These are phyloP conservation scores for Corvus cornix DNA, from an alignment of 2,113 vertebrate genomes.

Conservation along the genomic window DNA sequence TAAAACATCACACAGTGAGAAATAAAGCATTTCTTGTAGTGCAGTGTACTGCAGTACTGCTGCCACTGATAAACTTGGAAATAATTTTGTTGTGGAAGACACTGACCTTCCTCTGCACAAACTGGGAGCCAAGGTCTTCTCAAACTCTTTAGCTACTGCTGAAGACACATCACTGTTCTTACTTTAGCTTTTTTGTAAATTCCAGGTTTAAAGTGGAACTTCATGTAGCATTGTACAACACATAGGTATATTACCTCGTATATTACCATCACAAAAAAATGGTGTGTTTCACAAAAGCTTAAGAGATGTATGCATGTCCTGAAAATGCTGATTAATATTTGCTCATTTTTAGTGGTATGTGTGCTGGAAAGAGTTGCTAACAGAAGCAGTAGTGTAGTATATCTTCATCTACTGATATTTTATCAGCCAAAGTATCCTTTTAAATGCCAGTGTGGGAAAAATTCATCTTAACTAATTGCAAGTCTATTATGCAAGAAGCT, in stretches of 20 bases:
- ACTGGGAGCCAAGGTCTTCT: neutral
- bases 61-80: neutral
- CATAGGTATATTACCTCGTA: neutral
- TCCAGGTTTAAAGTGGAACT: neutral
- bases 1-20: neutral
- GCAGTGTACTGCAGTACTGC: neutral
- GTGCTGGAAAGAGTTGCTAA: neutral
- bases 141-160: neutral
- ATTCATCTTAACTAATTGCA: neutral
- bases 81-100: neutral
- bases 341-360: neutral
- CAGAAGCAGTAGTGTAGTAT: neutral
- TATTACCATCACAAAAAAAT: neutral
- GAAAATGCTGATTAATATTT: neutral
- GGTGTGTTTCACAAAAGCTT: neutral
- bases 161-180: neutral
- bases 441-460: neutral
- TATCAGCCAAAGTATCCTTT: neutral
- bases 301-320: neutral
- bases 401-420: neutral
- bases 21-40: neutral
- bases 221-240: neutral
- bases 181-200: neutral
- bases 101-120: neutral
- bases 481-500: neutral